Evolutionary conservation across 2,888 invertebrate genomes (phyloP), one percentile per base, ranked within the genome.

Genomic region (Epirrhoe tristata): DNA sequence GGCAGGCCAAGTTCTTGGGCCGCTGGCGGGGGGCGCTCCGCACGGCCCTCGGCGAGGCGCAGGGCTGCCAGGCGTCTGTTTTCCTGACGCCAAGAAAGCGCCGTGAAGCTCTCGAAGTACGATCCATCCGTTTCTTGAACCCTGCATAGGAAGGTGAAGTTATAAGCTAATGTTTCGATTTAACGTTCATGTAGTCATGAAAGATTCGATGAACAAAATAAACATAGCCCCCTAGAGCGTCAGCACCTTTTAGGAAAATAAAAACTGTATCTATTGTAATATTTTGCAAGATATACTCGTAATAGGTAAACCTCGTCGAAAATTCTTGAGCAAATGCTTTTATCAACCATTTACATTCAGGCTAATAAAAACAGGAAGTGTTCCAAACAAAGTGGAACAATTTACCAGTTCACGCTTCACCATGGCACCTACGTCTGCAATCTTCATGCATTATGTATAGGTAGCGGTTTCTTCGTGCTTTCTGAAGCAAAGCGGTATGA

Each of bases 41-140:
- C 95, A 81, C 97, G 94, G 63, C 96, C 95, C 81, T 96, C 96
- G 54, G 96, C 96, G 80, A 97, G 95, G 79, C 96, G 95, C 74
- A 97, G 94, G 1, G 96, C 96, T 73, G 96, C 96, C 77, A 98
- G 95, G 43, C 98, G 94, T 73, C 98, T 95, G 91, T 98, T 98
- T 88, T 98, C 97, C 81, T 98, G 97, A 82, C 98, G 96, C 98
- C 98, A 98, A 56, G 98, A 97, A 75, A 98, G 89, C 32, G 98
- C 97, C 16, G 98, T 98, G 93, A 98, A 98, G 86, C 96, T 98
- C 91, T 98, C 98, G 91, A 98, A 99, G 93, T 98, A 98, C 64
- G 97, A 97, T 7, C 97, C 97, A 85, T 99, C 98, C 39, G 98
- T 97, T 79, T 98, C 98, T 94, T 98, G 98, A 14, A 98, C 98